Percentiles rank a stretch among this genome's conserved stretches.
Evolutionary conservation across 1,140 invertebrate species (phyloP).

Genomic region (Nomia melanderi): DNA sequence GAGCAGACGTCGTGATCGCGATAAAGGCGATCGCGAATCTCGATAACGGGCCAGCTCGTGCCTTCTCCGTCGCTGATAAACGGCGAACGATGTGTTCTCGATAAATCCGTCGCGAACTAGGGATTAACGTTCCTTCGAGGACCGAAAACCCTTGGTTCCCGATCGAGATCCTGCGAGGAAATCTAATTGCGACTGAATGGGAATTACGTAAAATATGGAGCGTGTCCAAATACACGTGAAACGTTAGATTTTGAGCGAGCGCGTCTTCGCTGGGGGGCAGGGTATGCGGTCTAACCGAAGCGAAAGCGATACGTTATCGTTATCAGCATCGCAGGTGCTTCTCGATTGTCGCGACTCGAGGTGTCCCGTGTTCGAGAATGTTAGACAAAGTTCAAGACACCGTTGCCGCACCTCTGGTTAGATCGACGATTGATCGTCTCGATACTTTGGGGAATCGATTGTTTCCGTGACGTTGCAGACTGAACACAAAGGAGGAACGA

Average conservation of each 20-base stretch:
- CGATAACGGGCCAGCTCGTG: constrained; percentile 34
- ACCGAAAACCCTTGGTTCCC: too few species aligned
- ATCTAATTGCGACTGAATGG: too few species aligned
- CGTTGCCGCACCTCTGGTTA: background rate
- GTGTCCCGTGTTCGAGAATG: background rate
- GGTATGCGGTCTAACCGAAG: background rate
- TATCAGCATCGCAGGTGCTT: background rate
- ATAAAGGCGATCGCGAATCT: constrained; percentile 51
- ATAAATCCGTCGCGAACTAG: background rate
- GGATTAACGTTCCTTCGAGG: background rate
- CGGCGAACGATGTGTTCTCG: background rate
- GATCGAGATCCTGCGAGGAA: too few species aligned
- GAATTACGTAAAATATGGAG: background rate
- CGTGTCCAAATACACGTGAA: background rate
- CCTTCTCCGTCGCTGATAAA: background rate
- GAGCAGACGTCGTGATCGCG: constrained; percentile 40
- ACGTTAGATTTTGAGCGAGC: constrained; percentile 3
- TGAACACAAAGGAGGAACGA: too few species aligned
- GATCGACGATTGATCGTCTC: background rate
- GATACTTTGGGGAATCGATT: too few species aligned
- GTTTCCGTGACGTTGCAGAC: too few species aligned
- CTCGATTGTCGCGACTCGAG: background rate
- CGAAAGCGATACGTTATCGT: constrained; percentile 14
- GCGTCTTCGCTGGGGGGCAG: constrained; percentile 22
- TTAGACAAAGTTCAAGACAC: background rate